Base-by-base conservation (phyloP, 2,888 invertebrate genomes). In the Sesamia inferens region DNA sequence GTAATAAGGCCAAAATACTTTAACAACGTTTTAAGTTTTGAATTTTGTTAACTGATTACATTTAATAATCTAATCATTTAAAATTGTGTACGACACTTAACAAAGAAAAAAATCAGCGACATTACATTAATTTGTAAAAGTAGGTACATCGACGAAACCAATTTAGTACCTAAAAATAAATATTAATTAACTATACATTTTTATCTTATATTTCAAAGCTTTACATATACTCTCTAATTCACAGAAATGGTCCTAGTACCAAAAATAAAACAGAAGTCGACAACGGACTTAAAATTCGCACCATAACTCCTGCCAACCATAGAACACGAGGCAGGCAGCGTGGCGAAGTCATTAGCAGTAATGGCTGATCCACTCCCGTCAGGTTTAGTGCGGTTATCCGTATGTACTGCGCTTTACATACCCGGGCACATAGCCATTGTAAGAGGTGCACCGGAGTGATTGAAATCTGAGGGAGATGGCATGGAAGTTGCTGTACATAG, bases 341-440 rank as follows among this genome's bases (percentile, higher is more conserved):
- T 95, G 90, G 90, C 95, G 95, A 95, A 96, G 95, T 96, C 96
- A 96, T 96, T 95, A 96, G 95, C 93, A 95, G 95, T 96, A 96
- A 96, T 96, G 95, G 95, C 92, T 95, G 95, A 95, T 95, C 93
- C 95, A 93, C 91, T 90, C 85, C 88, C 90, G 90, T 39, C 93
- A 92, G 93, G 92, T 92, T 94, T 93, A 92, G 91, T 93, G 93
- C 90, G 92, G 92, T 91, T 91, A 89, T 90, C 88, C 90, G 86
- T 92, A 90, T 88, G 87, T 89, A 89, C 84, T 70, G 68, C 63
- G 79, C 78, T 71, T 81, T 83, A 83, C 83, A 86, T 85, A 76
- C 54, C 80, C 67, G 61, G 62, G 72, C 69, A 76, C 67, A 75
- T 74, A 76, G 47, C 13, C 73, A 77, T 73, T 71, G 82, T 82